Base-by-base conservation (phyloP, 2,888 invertebrate species). In the Dioctria rufipes region DNA sequence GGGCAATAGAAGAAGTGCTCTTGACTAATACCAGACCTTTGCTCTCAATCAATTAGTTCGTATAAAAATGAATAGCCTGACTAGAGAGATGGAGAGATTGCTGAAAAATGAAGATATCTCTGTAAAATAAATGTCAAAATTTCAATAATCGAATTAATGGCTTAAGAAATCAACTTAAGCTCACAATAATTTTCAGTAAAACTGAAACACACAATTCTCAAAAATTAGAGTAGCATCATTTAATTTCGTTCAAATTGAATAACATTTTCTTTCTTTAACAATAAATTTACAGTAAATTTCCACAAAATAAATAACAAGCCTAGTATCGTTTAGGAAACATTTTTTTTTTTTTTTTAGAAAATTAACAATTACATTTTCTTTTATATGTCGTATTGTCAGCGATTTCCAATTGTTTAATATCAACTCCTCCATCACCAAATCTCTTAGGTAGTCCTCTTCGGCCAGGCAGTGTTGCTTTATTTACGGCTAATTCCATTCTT, bases 401-500 rank as follows among this genome's bases (percentile, higher is more conserved):
- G 43, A 37, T 5, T 43, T 67, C 43, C 9, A 67, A 3, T 42
- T 60, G 43, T 11, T n/a, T 69, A 5, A 78, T 78, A 39, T 67
- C 67, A 11, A 58, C 4, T 25, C 25, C 25, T 40, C 42, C 79
- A 25, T 67, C 13, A 5, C 51, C 60, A n/a, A 46, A 67, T 25
- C 58, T n/a, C 11, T 79, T 69, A 8, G 79, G 79, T 11, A 67
- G 66, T 9, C 58, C 58, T 60, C 58, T 67, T n/a, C 67, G 60
- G 5, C 79, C 60, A 5, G 79, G 79, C 67, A 79, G 79, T 79
- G 69, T 5, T 4, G 78, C 58, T 46, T 79, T 58, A 69, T 82
- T 81, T 40, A 86, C 85, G 2, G 86, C 85, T 67, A 86, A 84
- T 83, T 89, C 89, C 85, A 89, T 88, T 37, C 88, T 87, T 54